Conservation (phyloP, 2,888 invertebrate genomes). For the Biston betularia region DNA sequence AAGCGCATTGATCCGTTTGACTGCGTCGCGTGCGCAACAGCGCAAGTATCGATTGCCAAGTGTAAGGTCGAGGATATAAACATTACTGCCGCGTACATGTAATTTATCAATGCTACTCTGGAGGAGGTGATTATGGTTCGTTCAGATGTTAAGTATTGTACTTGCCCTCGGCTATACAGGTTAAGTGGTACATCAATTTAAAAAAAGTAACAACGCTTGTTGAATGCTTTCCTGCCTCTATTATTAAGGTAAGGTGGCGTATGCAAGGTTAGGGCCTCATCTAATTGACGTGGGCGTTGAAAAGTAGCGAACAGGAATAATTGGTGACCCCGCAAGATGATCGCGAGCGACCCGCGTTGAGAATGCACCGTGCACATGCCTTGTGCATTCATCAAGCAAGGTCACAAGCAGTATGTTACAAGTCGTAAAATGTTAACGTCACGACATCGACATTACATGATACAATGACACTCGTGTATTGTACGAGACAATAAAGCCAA, state of each 20-base stretch:
- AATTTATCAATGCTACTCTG: constrained; percentile 19
- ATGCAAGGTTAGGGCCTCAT: constrained; percentile 46
- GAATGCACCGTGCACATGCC: constrained; percentile 60
- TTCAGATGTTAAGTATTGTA: constrained; percentile 13
- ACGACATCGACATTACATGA: constrained; percentile 60
- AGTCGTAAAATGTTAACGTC: constrained; percentile 55
- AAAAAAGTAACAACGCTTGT: constrained; percentile 34
- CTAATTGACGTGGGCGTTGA: constrained; percentile 66
- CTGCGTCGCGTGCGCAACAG: constrained; percentile 52
- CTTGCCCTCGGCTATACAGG: constrained; percentile 27
- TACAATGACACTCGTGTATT: constrained; percentile 30
- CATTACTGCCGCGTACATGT: constrained; percentile 23
- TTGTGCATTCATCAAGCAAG: constrained; percentile 55
- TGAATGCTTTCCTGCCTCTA: constrained; percentile 40
- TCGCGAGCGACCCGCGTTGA: constrained; percentile 52
- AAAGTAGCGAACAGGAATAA: constrained; percentile 61
- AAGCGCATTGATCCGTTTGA: constrained; percentile 55
- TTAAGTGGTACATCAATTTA: constrained; percentile 40
- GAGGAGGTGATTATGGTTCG: constrained; percentile 5
- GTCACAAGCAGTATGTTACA: constrained; percentile 56
- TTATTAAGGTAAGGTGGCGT: constrained; percentile 34
- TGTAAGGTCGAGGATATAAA: constrained; percentile 47
- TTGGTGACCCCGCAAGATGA: constrained; percentile 62
- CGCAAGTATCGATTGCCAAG: constrained; percentile 54
- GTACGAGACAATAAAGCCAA: constrained; percentile 36